Percentiles rank a stretch among this genome's conserved stretches.
phyloP scores from a whole-genome alignment of 2,113 vertebrate genomes.

The Strigops habroptila region DNA sequence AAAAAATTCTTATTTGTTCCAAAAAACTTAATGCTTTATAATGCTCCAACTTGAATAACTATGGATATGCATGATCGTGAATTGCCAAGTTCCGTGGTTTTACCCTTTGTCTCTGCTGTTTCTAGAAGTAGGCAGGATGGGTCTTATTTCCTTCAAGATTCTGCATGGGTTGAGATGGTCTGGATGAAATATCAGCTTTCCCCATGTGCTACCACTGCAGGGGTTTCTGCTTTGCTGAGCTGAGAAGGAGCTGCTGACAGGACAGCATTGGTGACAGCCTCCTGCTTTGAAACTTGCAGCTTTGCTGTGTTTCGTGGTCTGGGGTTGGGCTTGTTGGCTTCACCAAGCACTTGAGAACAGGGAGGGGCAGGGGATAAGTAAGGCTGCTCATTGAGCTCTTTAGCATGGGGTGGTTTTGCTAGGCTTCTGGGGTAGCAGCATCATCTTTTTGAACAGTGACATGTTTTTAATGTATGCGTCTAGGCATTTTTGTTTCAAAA shows the following conservation, averaged over 20 bases:
- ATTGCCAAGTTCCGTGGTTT: neutral
- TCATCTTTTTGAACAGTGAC: neutral
- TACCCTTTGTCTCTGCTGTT: neutral
- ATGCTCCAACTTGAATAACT: neutral
- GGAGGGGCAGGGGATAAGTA: neutral
- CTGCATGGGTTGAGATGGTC: neutral
- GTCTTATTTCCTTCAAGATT: neutral
- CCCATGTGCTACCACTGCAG: neutral
- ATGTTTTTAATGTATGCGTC: neutral
- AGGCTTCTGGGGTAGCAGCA: neutral
- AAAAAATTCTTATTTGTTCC: neutral
- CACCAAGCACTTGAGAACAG: neutral
- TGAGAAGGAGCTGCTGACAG: neutral
- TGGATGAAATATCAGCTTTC: neutral
- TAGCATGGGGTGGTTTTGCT: neutral
- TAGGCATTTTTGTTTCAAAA: neutral
- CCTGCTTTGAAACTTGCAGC: neutral
- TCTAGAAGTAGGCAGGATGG: neutral
- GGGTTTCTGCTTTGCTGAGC: neutral
- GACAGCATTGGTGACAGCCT: neutral
- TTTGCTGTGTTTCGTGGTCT: neutral
- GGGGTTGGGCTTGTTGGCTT: neutral
- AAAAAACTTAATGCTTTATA: neutral
- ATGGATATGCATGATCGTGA: fast-evolving
- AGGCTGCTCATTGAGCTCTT: neutral